These are phyloP conservation scores for Ahaetulla prasina DNA, from an alignment of 2,113 vertebrate species.

Conservation along the genomic window DNA sequence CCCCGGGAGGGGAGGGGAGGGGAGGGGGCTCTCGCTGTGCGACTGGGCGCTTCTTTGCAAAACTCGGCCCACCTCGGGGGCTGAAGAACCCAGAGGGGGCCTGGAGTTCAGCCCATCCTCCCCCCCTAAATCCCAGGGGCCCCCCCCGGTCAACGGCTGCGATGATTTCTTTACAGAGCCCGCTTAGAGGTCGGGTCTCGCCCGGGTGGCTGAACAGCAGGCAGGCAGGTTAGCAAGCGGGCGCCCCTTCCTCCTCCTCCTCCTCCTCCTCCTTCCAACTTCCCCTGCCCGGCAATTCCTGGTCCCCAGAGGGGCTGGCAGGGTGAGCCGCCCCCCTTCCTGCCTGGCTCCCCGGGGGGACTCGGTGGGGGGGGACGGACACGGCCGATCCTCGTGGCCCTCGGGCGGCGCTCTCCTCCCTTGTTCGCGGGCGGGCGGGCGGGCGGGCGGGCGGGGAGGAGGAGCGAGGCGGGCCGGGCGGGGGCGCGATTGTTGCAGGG, in stretches of 20 bases:
- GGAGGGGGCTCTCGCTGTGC: not conserved
- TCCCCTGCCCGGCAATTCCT: too few relatives aligned
- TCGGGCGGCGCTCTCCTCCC: not conserved
- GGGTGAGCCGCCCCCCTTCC: not conserved
- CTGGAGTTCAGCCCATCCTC: accelerated
- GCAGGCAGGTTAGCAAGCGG: not conserved
- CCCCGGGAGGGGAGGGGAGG: not conserved
- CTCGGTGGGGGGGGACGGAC: not conserved
- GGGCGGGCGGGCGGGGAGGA: not conserved
- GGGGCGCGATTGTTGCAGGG: not conserved
- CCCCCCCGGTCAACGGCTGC: not conserved
- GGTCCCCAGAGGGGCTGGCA: not conserved
- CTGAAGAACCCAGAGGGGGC: not conserved
- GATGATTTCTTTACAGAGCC: not conserved
- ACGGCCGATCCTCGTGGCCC: not conserved
- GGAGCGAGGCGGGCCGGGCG: not conserved
- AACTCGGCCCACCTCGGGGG: not conserved
- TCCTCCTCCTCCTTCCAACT: not conserved
- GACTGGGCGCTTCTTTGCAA: not conserved
- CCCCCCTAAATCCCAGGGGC: not conserved
- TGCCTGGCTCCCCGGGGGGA: not conserved
- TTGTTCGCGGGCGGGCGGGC: slow-evolving; percentile 10
- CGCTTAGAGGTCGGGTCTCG: not conserved
- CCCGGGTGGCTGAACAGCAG: not conserved
- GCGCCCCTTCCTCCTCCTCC: not conserved